phyloP scores from a whole-genome alignment of 2,888 invertebrate species.

The Polyploca ridens region DNA sequence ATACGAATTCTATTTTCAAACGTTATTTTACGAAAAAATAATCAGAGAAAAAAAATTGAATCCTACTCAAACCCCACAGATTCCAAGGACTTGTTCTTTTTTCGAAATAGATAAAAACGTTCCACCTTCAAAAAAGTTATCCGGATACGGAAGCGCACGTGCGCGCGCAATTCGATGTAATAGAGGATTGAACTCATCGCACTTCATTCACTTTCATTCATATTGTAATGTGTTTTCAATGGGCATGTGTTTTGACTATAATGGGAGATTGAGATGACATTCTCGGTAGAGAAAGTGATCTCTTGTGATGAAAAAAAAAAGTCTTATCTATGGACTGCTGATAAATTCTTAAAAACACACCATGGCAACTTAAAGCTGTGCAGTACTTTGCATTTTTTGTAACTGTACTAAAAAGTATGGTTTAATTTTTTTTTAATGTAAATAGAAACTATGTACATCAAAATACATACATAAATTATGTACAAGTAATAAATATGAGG shows the following conservation, averaged over 20 bases:
- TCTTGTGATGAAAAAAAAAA: background rate
- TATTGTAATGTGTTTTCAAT: conserved; percentile 14
- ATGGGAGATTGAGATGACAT: conserved; percentile 15
- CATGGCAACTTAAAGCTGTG: too few relatives aligned
- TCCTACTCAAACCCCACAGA: background rate
- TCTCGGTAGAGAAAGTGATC: conserved; percentile 16
- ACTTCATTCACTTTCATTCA: conserved; percentile 15
- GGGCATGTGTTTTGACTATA: conserved; percentile 30
- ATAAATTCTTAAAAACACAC: background rate
- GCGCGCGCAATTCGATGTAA: conserved; percentile 25
- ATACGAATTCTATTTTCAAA: background rate
- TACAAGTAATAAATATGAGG: too few relatives aligned
- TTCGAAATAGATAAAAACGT: conserved; percentile 22
- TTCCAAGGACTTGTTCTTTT: background rate
- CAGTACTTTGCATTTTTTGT: too few relatives aligned
- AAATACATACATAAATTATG: too few relatives aligned
- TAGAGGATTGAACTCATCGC: conserved; percentile 32
- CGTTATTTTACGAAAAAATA: background rate
- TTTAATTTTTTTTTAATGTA: too few relatives aligned
- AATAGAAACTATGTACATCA: too few relatives aligned
- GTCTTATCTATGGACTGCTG: too few relatives aligned
- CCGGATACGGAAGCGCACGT: conserved; percentile 47
- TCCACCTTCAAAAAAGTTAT: conserved; percentile 15
- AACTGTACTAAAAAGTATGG: too few relatives aligned
- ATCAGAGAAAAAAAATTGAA: too few relatives aligned